Percentiles rank a stretch among this genome's conserved stretches.
Evolutionary conservation across 2,888 invertebrate genomes (phyloP).

Genomic region (Dorcus hopei): DNA sequence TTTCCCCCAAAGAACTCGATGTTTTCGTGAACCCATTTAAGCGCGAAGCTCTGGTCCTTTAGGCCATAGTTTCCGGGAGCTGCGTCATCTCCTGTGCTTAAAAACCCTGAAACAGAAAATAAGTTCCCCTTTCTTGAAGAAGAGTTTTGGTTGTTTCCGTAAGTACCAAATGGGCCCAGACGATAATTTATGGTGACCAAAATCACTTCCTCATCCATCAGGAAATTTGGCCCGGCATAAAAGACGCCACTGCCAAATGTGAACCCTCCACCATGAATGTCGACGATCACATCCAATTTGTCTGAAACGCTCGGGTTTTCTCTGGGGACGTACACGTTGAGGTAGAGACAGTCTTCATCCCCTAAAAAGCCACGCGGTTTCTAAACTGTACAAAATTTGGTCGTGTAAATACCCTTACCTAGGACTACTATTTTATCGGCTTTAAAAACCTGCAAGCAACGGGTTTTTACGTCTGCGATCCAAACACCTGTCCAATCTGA

Average conservation of each 20-base stretch:
- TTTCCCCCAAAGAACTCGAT: conserved; percentile 67
- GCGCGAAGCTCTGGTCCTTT: conserved; percentile 66
- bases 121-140: not conserved
- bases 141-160: conserved; percentile 31
- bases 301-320: conserved; percentile 42
- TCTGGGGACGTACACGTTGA: conserved; percentile 61
- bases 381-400: too few relatives aligned
- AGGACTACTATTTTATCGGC: not conserved
- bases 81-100: conserved; percentile 62
- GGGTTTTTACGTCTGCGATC: conserved; percentile 18
- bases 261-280: conserved; percentile 52
- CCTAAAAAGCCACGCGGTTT: conserved; percentile 41
- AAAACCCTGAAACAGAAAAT: conserved; percentile 52
- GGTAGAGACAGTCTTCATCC: conserved; percentile 63
- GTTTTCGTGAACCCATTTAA: conserved; percentile 64
- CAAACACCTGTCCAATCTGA: conserved; percentile 23
- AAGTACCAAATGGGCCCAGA: conserved; percentile 32
- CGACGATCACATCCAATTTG: conserved; percentile 45
- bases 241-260: conserved; percentile 37
- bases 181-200: conserved; percentile 43
- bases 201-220: conserved; percentile 46
- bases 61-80: conserved; percentile 62
- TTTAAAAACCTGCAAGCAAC: conserved; percentile 13
- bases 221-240: conserved; percentile 48
- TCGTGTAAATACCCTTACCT: not conserved